Evolutionary conservation across 1,140 invertebrate species (phyloP), one percentile per base, ranked within the genome.

Genomic region (Drosophila chauvacae): DNA sequence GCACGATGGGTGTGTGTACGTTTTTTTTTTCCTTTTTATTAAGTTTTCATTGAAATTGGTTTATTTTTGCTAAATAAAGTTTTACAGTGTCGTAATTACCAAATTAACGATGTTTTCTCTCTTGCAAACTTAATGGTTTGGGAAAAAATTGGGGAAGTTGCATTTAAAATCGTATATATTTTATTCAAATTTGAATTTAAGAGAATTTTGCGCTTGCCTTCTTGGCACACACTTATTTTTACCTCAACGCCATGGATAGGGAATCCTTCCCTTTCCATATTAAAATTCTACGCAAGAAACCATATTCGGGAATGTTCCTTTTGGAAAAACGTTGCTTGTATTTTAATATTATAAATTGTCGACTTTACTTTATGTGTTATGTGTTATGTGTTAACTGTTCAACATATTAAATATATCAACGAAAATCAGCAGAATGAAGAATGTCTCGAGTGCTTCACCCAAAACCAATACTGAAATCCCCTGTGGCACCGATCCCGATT

Each of bases 41-140:
- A 51, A 18, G 48, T 51, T 33, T 51, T 33, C n/a, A 33, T 30
- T 44, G 28, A 62, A 44, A 42, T 65, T 44, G 28, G 35, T 26
- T 65, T 65, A 65, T 35, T 65, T 62, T 65, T 65, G 62, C 62
- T 65, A 62, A 65, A 62, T 65, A 65, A 65, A 62, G 39, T 66
- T 48, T 66, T 65, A 47, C 42, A 35, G 35, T 47, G 35, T 63
- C 33, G 20, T 62, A 26, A 45, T 63, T 47, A 37, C 33, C 1
- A 6, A 11, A 11, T 10, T 23, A 3, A 39, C 7, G 7, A 0
- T 11, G 20, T 7, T 39, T 23, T 23, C 7, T 28, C 9, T 18
- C 11, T 7, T 6, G 4, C 4, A 44, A 44, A 20, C 42, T 18
- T 18, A 9, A 18, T 42, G 6, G 41, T 11, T 33, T 35, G 3